Conservation (phyloP, 1,140 invertebrate genomes). For the Philotrypesis tridentata region DNA sequence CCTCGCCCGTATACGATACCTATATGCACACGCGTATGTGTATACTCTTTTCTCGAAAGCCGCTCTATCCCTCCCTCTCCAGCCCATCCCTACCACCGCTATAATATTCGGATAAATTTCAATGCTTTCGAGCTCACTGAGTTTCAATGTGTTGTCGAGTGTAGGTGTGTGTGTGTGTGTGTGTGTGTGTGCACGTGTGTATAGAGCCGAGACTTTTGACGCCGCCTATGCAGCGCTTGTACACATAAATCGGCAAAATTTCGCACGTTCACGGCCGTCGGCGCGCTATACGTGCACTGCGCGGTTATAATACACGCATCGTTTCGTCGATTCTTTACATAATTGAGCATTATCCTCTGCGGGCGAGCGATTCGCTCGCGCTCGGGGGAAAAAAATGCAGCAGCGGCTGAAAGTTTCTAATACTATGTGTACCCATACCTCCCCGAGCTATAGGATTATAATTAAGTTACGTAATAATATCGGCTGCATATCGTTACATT, state of each 20-base stretch:
- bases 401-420: slow-evolving; percentile 32
- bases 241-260: background rate
- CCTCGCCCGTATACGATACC: too few relatives aligned
- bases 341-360: slow-evolving; percentile 28
- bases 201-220: slow-evolving; percentile 4
- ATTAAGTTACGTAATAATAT: slow-evolving; percentile 41
- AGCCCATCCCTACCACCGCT: background rate
- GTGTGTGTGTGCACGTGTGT: background rate
- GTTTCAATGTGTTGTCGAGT: background rate
- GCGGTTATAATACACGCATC: background rate
- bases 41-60: too few relatives aligned
- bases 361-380: too few relatives aligned
- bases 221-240: background rate
- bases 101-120: slow-evolving; percentile 15
- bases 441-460: background rate
- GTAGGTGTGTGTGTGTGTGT: too few relatives aligned
- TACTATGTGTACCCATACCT: background rate
- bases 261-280: background rate
- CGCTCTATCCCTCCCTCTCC: too few relatives aligned
- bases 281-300: background rate
- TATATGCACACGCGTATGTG: too few relatives aligned
- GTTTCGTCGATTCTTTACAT: slow-evolving; percentile 42
- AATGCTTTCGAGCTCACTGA: slow-evolving; percentile 10
- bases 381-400: slow-evolving; percentile 26
- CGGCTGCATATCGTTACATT: background rate